Evolutionary conservation across 2,113 vertebrate genomes (phyloP).

Genomic region (Thinocorus orbignyianus): DNA sequence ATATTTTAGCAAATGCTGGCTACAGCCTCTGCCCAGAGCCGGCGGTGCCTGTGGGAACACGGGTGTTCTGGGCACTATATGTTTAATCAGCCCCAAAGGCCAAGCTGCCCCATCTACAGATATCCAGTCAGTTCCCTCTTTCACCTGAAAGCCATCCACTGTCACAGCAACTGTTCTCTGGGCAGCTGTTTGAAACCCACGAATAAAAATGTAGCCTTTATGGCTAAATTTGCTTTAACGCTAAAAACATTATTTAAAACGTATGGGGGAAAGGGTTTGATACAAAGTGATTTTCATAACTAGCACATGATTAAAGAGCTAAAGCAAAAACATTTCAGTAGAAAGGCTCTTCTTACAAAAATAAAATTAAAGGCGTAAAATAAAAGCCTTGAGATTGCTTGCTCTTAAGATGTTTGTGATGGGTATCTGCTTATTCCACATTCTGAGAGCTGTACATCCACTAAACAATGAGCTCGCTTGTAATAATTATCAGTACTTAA

Average conservation of each 20-base stretch:
- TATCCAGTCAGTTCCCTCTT: not conserved
- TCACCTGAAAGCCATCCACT: not conserved
- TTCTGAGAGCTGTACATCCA: not conserved
- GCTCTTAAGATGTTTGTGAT: slow-evolving; percentile 49
- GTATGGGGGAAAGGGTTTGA: not conserved
- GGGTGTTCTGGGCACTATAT: not conserved
- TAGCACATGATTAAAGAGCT: not conserved
- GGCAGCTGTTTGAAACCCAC: not conserved
- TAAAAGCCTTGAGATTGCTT: slow-evolving; percentile 5
- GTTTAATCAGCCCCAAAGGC: slow-evolving; percentile 27
- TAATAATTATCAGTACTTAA: slow-evolving; percentile 69
- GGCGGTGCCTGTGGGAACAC: not conserved
- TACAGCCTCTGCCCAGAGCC: not conserved
- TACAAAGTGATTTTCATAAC: not conserved
- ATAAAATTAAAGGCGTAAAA: slow-evolving; percentile 14
- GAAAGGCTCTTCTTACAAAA: slow-evolving; percentile 33
- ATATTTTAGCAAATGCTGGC: not conserved
- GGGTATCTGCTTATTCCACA: slow-evolving; percentile 39
- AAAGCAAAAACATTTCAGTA: not conserved
- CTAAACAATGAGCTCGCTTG: slow-evolving; percentile 63
- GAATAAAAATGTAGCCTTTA: not conserved
- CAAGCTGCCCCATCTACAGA: not conserved
- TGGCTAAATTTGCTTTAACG: not conserved
- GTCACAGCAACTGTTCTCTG: not conserved
- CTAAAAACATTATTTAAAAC: not conserved